Evolutionary conservation across 2,113 vertebrate genomes (phyloP), one percentile per base, ranked within the genome.

Genomic region (Corythaeola cristata): DNA sequence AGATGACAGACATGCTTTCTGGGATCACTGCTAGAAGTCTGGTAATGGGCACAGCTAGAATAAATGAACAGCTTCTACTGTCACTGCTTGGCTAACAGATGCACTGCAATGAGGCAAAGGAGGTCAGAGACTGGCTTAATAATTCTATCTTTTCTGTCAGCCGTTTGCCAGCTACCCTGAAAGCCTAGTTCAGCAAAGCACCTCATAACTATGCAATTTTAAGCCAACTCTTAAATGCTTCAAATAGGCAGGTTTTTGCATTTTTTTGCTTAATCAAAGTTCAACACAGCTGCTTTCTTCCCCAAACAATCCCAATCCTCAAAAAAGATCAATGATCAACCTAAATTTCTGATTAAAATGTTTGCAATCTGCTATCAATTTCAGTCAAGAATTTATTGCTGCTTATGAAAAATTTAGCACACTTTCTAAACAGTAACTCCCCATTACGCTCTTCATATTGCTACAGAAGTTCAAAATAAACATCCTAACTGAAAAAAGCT

Each of bases 401-500:
- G 45, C 45, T 73, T 35, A 50, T 22, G 50, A 91, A 91, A 89
- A 95, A 72, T 35, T 12, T 28, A 92, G 45, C 47, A 66, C 32
- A 47, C 73, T 64, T 92, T 50, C 45, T 85, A 69, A 92, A 45
- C 8, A 78, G 84, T 47, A 87, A 64, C 12, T 90, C 68, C 28
- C 78, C 39, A 33, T 71, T 73, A 66, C 23, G 8, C 35, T 47
- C 66, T 49, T 67, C 37, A 33, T 13, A n/a, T 28, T 39, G 41
- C 59, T 88, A 79, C 27, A 80, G 30, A 77, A 67, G 63, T 67
- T 87, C 21, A 32, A 87, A 89, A 79, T 55, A 92, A 85, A 73
- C 66, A 78, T 76, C 69, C 89, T 94, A 78, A 79, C 77, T 52
- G n/a, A 58, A 76, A 96, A 97, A 77, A 83, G 39, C 28, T 52